Evolutionary conservation across 2,113 vertebrate species (phyloP).

Genomic region (Ictalurus punctatus): DNA sequence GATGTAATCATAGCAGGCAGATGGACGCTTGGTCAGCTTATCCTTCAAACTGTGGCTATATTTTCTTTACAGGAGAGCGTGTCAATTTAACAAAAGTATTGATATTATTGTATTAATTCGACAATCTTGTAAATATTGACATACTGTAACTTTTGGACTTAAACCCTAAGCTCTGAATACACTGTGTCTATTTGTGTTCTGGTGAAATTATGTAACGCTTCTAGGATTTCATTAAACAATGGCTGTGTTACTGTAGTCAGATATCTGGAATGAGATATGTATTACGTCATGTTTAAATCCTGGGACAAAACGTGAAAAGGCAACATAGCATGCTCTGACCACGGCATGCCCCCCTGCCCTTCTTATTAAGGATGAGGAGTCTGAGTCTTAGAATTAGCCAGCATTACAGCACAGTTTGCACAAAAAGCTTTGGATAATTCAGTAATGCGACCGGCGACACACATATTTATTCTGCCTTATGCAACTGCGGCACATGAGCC

Average conservation of each 20-base stretch:
- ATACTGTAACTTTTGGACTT: background rate
- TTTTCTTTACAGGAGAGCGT: background rate
- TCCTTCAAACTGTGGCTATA: background rate
- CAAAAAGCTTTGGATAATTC: conserved; percentile 40
- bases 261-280: background rate
- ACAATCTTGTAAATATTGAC: background rate
- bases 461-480: conserved; percentile 40
- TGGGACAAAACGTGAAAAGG: conserved; percentile 11
- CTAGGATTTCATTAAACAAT: background rate
- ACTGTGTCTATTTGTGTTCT: background rate
- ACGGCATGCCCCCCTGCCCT: background rate
- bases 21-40: background rate
- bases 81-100: background rate
- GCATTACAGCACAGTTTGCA: conserved; percentile 35
- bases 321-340: background rate
- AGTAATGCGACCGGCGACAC: conserved; percentile 21
- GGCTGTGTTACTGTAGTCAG: background rate
- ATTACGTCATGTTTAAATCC: background rate
- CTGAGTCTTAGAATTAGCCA: conserved; percentile 21
- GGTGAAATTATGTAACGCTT: background rate
- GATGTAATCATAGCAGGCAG: background rate
- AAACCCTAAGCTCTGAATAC: background rate
- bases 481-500: conserved; percentile 29
- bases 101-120: background rate
- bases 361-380: conserved; percentile 5